phyloP scores from a whole-genome alignment of 1,140 invertebrate species.

The Zaprionus gabonicus region DNA sequence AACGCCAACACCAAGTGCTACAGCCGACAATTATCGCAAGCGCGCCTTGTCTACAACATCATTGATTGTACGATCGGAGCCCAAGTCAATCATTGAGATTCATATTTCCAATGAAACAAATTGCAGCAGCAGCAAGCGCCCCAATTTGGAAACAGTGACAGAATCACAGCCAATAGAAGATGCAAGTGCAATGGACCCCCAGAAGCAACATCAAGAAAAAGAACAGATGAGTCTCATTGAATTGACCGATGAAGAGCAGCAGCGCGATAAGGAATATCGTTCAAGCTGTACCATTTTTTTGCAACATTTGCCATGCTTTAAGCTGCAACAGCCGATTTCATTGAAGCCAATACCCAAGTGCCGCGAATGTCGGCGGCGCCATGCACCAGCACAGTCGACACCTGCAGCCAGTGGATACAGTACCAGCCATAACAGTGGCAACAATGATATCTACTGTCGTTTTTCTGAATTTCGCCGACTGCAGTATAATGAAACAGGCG shows the following conservation, averaged over 20 bases:
- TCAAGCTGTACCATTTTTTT: slow-evolving; percentile 62
- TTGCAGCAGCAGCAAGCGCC: slow-evolving; percentile 37
- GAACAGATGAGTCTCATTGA: slow-evolving; percentile 9
- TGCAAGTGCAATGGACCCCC: slow-evolving; percentile 13
- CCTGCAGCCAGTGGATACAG: neutral
- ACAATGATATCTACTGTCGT: slow-evolving; percentile 92
- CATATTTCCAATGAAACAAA: slow-evolving; percentile 65
- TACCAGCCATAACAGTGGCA: slow-evolving; percentile 13
- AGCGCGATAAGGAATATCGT: slow-evolving; percentile 58
- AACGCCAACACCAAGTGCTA: slow-evolving; percentile 26
- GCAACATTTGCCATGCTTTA: slow-evolving; percentile 78
- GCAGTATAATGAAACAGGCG: slow-evolving; percentile 94
- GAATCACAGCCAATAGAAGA: slow-evolving; percentile 6
- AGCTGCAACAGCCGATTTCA: slow-evolving; percentile 49
- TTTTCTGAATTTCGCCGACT: slow-evolving; percentile 98
- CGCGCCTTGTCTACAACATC: slow-evolving; percentile 26
- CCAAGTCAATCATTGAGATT: slow-evolving; percentile 72
- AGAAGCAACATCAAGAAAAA: slow-evolving; percentile 12
- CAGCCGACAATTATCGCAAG: slow-evolving; percentile 34
- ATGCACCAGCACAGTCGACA: neutral
- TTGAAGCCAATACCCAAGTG: slow-evolving; percentile 62
- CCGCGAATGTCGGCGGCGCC: slow-evolving; percentile 66
- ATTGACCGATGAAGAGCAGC: slow-evolving; percentile 53
- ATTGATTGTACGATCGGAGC: slow-evolving; percentile 48
- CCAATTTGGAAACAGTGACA: slow-evolving; percentile 14